Base-by-base conservation (phyloP, 1,140 invertebrate genomes). In the Macrotrachela quadricornifera region DNA sequence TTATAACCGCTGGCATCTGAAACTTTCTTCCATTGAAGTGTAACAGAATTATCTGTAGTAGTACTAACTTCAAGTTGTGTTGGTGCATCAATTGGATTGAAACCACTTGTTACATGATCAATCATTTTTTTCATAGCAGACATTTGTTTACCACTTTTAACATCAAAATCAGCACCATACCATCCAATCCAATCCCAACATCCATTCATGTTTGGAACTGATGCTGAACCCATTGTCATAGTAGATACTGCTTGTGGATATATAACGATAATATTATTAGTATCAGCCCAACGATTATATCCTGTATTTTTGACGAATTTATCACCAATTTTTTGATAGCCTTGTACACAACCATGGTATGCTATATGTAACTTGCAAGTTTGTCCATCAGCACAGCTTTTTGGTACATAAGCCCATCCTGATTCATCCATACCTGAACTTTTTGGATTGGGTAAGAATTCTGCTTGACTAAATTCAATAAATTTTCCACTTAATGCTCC, bases 101-200 rank as follows among this genome's bases (percentile, higher is more conserved):
- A 30, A 30, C 21, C 21, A 30, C 21, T 30, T 4, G 8, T 8
- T 4, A 30, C 21, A 4, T 8, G 21, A 30, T 52, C 51, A 12
- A 52, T 52, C 51, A 52, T 52, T 17, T 15, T 39, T 41, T 52
- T 52, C n/a, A 52, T 47, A 8, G 51, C 51, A 46, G 36, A 13
- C 2, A 46, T 46, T 52, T 52, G 51, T 21, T 38, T 46, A 4
- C 51, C 51, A 17, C 45, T 17, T 47, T 52, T 52, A 12, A 16
- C 45, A 64, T 62, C 63, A 51, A 59, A 66, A n/a, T 55, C 39
- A 15, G 46, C 12, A 9, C 61, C 61, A 4, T 63, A 64, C 49
- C 64, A 66, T 11, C 61, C 64, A 60, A 59, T 71, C 69, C 69
- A 71, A 50, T 72, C 69, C 66, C 67, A 72, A 57, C 70, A 72